phyloP scores from a whole-genome alignment of 1,140 invertebrate species.

The Drosophila mauritiana region DNA sequence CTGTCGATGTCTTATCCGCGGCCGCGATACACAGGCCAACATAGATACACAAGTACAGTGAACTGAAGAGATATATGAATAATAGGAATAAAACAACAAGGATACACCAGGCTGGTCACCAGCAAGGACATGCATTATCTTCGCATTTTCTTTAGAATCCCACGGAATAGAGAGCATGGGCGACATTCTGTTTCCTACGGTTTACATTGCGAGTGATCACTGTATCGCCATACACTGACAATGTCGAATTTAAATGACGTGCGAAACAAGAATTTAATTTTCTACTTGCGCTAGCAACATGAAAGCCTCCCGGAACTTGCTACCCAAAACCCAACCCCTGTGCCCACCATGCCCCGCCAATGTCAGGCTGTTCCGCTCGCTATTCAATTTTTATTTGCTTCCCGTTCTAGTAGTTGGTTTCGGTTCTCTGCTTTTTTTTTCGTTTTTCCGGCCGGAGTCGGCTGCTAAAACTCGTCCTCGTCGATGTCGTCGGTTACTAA shows the following conservation, averaged over 20 bases:
- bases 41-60: conserved; percentile 19
- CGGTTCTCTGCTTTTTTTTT: conserved; percentile 4
- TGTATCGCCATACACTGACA: conserved; percentile 47
- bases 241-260: conserved; percentile 81
- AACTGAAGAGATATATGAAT: background rate
- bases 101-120: no score
- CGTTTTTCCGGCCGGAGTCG: conserved; percentile 24
- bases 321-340: conserved; percentile 2
- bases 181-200: no score
- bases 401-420: conserved; percentile 36
- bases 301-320: conserved; percentile 24
- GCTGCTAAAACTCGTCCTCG: conserved; percentile 19
- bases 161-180: no score
- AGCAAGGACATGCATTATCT: no score
- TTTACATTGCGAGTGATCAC: background rate
- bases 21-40: conserved; percentile 9
- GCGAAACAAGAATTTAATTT: conserved; percentile 84
- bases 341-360: conserved; percentile 26
- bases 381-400: conserved; percentile 63
- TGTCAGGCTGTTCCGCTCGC: conserved; percentile 44
- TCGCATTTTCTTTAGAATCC: no score
- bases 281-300: conserved; percentile 61
- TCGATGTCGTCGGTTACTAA: conserved; percentile 52
- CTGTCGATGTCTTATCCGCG: conserved; percentile 43
- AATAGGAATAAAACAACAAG: no score